Conservation (phyloP, 2,113 vertebrate species). For the Talpa occidentalis region DNA sequence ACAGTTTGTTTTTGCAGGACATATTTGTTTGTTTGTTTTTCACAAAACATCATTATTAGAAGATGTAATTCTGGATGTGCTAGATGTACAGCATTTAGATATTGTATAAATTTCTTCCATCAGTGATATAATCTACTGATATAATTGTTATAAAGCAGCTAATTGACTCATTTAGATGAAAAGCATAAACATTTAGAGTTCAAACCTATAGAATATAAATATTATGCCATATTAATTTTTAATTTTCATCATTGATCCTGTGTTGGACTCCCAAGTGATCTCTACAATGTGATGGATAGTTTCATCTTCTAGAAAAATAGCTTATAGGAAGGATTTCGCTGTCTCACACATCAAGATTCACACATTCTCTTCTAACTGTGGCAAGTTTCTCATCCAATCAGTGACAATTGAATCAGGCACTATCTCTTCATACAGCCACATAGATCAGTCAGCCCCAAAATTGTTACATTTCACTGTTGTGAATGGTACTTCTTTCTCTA, state of each 20-base stretch:
- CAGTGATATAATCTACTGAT: neutral
- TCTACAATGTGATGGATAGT: neutral
- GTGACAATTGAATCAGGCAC: neutral
- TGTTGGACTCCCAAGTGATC: neutral
- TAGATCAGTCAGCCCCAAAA: neutral
- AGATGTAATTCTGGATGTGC: neutral
- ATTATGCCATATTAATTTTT: slow-evolving; percentile 5
- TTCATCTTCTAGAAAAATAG: neutral
- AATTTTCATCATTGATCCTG: neutral
- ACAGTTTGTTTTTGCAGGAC: neutral
- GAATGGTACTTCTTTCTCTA: slow-evolving; percentile 52
- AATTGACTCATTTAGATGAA: neutral
- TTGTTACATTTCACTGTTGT: slow-evolving; percentile 12
- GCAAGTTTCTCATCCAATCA: neutral
- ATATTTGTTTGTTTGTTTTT: neutral
- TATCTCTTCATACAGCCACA: neutral
- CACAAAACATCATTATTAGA: neutral
- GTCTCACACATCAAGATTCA: neutral
- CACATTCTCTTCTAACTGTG: neutral
- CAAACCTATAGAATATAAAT: neutral
- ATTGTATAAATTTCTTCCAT: neutral
- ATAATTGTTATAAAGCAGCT: neutral
- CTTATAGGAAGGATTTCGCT: neutral
- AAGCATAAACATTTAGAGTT: slow-evolving; percentile 10
- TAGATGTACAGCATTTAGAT: neutral